Evolutionary conservation across 2,888 invertebrate species (phyloP).

Genomic region (Tupiocoris notatus): DNA sequence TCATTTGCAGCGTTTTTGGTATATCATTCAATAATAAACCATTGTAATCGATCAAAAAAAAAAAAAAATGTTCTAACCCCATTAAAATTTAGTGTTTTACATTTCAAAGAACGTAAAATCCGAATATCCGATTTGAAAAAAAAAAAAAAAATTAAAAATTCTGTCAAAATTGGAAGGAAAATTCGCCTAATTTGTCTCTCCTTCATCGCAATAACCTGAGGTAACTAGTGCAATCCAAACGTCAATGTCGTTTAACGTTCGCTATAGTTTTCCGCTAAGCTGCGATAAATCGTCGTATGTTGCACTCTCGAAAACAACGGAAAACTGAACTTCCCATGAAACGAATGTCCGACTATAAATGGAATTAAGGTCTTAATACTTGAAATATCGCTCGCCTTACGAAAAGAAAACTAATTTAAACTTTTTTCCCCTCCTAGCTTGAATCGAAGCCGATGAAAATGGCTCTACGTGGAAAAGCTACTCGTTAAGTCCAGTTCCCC

Average conservation of each 20-base stretch:
- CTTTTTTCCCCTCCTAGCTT: not conserved
- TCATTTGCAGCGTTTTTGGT: too few species aligned
- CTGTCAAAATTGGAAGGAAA: too few species aligned
- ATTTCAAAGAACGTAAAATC: too few species aligned
- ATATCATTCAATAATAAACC: too few species aligned
- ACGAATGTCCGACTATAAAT: not conserved
- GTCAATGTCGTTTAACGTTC: not conserved
- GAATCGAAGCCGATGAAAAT: not conserved
- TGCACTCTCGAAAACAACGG: not conserved
- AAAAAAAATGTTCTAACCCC: too few species aligned
- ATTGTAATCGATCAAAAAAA: too few species aligned
- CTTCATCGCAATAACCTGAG: not conserved
- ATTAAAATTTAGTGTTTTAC: too few species aligned
- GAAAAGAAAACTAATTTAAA: not conserved
- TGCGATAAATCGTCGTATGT: not conserved
- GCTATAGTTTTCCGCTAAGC: not conserved
- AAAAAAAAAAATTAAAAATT: too few species aligned
- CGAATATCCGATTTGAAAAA: too few species aligned
- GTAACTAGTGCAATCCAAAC: not conserved
- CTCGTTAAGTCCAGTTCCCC: not conserved
- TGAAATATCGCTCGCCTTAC: not conserved
- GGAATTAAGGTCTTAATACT: not conserved
- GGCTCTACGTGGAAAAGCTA: not conserved
- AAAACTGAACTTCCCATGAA: not conserved
- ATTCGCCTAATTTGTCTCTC: not conserved